Conservation (phyloP, 2,888 invertebrate genomes). For the Apamea epomidion region DNA sequence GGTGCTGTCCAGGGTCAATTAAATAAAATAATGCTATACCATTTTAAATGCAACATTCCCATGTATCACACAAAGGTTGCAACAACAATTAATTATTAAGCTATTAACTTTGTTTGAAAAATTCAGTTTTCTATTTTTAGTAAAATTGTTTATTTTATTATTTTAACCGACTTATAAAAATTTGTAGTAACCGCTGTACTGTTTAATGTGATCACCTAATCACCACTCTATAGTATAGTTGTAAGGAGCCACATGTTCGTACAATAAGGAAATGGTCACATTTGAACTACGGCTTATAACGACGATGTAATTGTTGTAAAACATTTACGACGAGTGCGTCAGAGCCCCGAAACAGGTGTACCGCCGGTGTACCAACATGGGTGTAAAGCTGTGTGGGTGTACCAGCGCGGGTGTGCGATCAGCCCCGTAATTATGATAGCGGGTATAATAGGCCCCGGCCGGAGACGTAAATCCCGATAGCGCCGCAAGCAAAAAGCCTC, state of each 20-base stretch:
- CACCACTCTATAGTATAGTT: not conserved
- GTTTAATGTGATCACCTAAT: too few species aligned
- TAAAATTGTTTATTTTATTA: too few species aligned
- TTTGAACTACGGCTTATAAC: not conserved
- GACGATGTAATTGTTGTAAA: conserved; percentile 49
- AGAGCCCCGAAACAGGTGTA: conserved; percentile 57
- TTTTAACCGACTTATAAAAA: too few species aligned
- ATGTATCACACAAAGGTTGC: too few species aligned
- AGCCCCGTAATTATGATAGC: conserved; percentile 69
- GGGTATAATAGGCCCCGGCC: conserved; percentile 64
- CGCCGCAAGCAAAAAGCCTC: conserved; percentile 61
- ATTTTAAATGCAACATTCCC: too few species aligned
- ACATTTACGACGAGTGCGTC: conserved; percentile 49
- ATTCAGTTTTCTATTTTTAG: too few species aligned
- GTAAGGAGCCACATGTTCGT: not conserved
- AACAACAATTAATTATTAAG: too few species aligned
- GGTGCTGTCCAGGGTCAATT: not conserved
- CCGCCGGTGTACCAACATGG: not conserved
- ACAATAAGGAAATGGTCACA: conserved; percentile 9
- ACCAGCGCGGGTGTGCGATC: conserved; percentile 57
- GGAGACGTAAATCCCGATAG: conserved; percentile 59
- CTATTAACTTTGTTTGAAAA: too few species aligned
- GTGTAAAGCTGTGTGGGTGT: conserved; percentile 7
- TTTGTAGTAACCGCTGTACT: too few species aligned
- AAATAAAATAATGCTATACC: too few species aligned